A percentile compares a stretch with the other conserved stretches of the same genome.
These are phyloP conservation scores for Setophaga petechia DNA, from an alignment of 2,113 vertebrate species.

Conservation along the genomic window DNA sequence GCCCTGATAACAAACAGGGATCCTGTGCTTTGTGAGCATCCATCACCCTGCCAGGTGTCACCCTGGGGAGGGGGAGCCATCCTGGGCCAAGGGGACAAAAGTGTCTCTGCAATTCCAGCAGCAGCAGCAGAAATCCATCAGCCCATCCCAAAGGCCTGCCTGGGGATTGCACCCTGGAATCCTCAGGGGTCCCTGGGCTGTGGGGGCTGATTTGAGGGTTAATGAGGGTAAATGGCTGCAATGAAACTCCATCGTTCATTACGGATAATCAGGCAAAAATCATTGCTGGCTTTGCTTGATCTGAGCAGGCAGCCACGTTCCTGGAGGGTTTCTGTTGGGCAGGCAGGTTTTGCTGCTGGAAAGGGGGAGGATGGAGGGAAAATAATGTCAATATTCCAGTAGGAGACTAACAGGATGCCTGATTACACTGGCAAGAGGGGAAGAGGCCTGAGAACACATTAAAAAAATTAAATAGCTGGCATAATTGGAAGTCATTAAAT, in stretches of 20 bases:
- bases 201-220: not conserved
- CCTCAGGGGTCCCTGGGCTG: not conserved
- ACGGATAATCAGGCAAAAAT: not conserved
- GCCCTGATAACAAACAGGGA: not conserved
- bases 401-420: not conserved
- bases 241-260: accelerated
- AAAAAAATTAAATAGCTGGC: not conserved
- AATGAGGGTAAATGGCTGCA: not conserved
- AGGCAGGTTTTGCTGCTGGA: not conserved
- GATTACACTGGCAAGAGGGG: not conserved
- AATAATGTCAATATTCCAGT: not conserved
- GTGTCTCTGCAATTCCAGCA: not conserved
- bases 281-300: not conserved
- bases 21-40: not conserved
- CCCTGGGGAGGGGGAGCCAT: not conserved
- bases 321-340: not conserved
- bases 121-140: not conserved
- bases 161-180: accelerated
- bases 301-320: accelerated
- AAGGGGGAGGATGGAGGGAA: not conserved
- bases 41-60: not conserved
- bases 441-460: not conserved
- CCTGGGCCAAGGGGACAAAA: not conserved
- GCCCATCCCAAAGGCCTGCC: not conserved
- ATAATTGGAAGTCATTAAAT: not conserved